Percentiles rank a stretch among this genome's conserved stretches.
Evolutionary conservation across 2,797 vertebrate genomes (phyloP).

Genomic region (Notolabrus celidotus): DNA sequence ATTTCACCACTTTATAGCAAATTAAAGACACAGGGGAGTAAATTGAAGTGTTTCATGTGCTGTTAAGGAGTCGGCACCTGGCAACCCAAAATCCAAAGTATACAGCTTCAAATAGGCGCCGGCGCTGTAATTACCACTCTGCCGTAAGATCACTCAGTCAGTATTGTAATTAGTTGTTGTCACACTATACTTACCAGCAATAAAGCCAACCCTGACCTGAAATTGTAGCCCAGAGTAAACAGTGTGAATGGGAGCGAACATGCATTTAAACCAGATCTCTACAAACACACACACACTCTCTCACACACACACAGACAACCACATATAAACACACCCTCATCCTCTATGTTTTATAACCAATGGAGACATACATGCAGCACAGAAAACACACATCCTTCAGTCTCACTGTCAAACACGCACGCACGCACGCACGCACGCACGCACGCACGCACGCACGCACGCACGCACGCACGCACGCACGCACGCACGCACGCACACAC

Average conservation of each 20-base stretch:
- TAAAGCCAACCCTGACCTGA: slow-evolving; percentile 75
- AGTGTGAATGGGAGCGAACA: slow-evolving; percentile 72
- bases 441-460: too few species aligned
- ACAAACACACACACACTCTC: slow-evolving; percentile 22
- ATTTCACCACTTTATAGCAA: slow-evolving; percentile 59
- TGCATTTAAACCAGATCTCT: slow-evolving; percentile 69
- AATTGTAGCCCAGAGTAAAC: slow-evolving; percentile 71
- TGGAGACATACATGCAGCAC: neutral
- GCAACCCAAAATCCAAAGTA: slow-evolving; percentile 66
- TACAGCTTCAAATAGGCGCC: slow-evolving; percentile 63
- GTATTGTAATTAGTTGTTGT: slow-evolving; percentile 79
- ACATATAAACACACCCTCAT: slow-evolving; percentile 37
- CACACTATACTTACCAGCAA: slow-evolving; percentile 81
- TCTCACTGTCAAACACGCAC: slow-evolving; percentile 16
- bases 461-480: neutral
- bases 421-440: slow-evolving; percentile 10
- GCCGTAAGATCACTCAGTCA: slow-evolving; percentile 58
- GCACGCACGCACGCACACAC: neutral
- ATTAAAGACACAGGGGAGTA: slow-evolving; percentile 68
- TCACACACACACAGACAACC: slow-evolving; percentile 26
- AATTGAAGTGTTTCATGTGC: slow-evolving; percentile 57
- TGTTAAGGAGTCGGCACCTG: slow-evolving; percentile 70
- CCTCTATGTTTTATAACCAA: neutral
- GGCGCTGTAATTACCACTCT: slow-evolving; percentile 70
- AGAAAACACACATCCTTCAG: neutral